These are phyloP conservation scores for Lophochroa leadbeateri DNA, from an alignment of 2,113 vertebrate species.

Conservation along the genomic window DNA sequence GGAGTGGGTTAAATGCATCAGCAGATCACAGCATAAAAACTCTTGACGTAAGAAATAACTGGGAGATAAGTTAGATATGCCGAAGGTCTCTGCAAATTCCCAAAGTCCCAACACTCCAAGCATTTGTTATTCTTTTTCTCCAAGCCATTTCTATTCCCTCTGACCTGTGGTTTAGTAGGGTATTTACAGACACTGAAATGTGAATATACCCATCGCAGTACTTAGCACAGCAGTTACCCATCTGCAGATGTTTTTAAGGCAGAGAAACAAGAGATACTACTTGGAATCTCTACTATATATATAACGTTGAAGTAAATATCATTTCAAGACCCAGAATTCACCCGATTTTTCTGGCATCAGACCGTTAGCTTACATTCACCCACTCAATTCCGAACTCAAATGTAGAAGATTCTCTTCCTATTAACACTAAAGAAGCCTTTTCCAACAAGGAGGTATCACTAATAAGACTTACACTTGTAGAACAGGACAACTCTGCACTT, in stretches of 20 bases:
- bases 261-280: not conserved
- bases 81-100: not conserved
- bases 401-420: not conserved
- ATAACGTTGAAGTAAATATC: not conserved
- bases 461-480: not conserved
- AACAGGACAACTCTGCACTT: not conserved
- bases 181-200: not conserved
- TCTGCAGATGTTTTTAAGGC: not conserved
- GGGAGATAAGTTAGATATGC: not conserved
- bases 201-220: not conserved
- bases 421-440: not conserved
- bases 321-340: not conserved
- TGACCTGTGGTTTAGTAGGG: not conserved
- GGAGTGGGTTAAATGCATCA: not conserved
- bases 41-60: rapidly evolving
- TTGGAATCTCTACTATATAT: not conserved
- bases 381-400: not conserved
- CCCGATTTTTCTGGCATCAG: not conserved
- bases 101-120: not conserved
- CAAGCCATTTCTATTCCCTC: not conserved
- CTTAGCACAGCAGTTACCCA: not conserved
- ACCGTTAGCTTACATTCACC: not conserved
- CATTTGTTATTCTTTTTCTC: not conserved
- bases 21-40: not conserved
- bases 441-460: not conserved